Evolutionary conservation across 30 jellyfish, hydroid and myxozoan species (phyloP), one percentile per base, ranked within the genome.

Genomic region (Sanderia malayensis): DNA sequence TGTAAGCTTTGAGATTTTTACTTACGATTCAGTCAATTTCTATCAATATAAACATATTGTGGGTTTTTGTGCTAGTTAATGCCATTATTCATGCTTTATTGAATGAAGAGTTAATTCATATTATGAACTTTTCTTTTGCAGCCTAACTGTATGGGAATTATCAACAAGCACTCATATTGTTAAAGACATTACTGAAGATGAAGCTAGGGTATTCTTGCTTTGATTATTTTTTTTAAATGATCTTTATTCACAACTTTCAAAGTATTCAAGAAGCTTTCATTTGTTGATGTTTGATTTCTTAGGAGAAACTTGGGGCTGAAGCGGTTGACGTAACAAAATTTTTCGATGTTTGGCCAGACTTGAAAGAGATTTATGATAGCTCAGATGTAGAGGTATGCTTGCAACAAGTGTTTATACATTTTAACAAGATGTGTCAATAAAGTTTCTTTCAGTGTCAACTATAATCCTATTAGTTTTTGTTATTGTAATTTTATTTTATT

Each of bases 111-210:
- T n/a, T n/a, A n/a, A n/a, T n/a, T n/a, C n/a, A n/a, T n/a, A n/a
- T n/a, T n/a, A n/a, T n/a, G n/a, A n/a, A n/a, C n/a, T n/a, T n/a
- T 70, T 61, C 37, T 61, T 22, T 47, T 52, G 18, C 41, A 87
- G 96, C 86, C 31, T 88, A 8, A 21, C 95, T 28, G 73, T 80
- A 1, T 19, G 44, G 8, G 97, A 89, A 44, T 61, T 89, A 45
- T 76, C 66, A 37, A 27, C 92, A 17, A 68, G 74, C 52, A 63
- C 80, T 4, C 74, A 66, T 30, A 45, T 87, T 21, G 60, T 60
- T 15, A 53, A 44, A 23, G 97, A 89, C 31, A 46, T 76, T 28
- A 61, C 97, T 20, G 95, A 82, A 61, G 90, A 68, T 26, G 94
- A 76, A 58, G 94, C 94, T 2, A 82, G 72, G 82, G 97, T 88